phyloP scores from a whole-genome alignment of 2,888 invertebrate genomes.

The Nephrotoma flavescens region DNA sequence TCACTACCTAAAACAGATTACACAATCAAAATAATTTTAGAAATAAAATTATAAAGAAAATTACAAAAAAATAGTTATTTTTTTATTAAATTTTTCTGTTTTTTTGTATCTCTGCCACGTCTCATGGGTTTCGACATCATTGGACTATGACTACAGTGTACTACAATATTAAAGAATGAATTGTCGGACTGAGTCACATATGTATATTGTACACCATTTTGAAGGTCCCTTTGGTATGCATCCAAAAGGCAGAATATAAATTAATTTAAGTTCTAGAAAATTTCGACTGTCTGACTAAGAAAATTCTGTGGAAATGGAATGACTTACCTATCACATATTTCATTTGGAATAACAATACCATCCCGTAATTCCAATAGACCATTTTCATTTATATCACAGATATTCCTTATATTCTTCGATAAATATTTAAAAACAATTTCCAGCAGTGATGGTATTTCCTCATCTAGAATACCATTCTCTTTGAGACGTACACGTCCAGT shows the following conservation, averaged over 20 bases:
- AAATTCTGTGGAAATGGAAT: not conserved
- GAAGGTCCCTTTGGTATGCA: not conserved
- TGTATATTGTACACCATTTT: not conserved
- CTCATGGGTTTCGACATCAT: not conserved
- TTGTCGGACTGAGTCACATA: not conserved
- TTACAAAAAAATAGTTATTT: not conserved
- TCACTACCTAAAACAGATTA: not conserved
- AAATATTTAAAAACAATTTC: slow-evolving; percentile 30
- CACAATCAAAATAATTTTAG: not conserved
- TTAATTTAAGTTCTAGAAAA: not conserved
- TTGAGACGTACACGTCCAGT: slow-evolving; percentile 32
- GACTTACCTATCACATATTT: slow-evolving; percentile 45
- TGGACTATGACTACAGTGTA: not conserved
- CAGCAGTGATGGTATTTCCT: slow-evolving; percentile 29
- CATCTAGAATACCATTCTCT: slow-evolving; percentile 29
- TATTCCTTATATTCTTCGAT: slow-evolving; percentile 27
- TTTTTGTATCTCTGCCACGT: not conserved
- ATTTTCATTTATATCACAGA: slow-evolving; percentile 20
- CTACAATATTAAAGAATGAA: not conserved
- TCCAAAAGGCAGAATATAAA: not conserved
- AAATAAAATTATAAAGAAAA: not conserved
- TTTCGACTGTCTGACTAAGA: not conserved
- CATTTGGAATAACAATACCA: slow-evolving; percentile 48
- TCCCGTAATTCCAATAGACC: slow-evolving; percentile 33
- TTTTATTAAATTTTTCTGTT: not conserved